These are phyloP conservation scores for Austrofundulus limnaeus DNA, from an alignment of 2,113 vertebrate species.

Conservation along the genomic window DNA sequence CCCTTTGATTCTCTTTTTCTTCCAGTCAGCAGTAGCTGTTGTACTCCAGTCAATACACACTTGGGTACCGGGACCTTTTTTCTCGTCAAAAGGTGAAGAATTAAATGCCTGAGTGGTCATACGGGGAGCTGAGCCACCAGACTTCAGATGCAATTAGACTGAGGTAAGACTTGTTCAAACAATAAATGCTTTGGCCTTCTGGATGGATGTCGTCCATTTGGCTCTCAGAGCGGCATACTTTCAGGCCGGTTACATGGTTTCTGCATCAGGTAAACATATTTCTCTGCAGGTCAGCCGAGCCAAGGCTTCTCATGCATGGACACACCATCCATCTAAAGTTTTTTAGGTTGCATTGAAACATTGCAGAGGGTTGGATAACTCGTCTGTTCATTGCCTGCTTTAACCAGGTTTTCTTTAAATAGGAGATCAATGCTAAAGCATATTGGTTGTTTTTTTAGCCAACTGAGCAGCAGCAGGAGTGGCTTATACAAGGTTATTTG, in stretches of 20 bases:
- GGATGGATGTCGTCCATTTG: slow-evolving; percentile 7
- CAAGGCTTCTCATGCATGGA: background rate
- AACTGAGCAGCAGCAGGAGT: background rate
- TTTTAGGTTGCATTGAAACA: background rate
- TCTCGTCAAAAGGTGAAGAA: slow-evolving; percentile 29
- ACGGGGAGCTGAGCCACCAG: slow-evolving; percentile 18
- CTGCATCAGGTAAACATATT: background rate
- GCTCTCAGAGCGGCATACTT: slow-evolving; percentile 3
- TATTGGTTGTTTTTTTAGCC: background rate
- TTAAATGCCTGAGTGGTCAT: slow-evolving; percentile 12
- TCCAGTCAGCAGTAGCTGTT: slow-evolving; percentile 1
- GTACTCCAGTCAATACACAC: slow-evolving; percentile 15
- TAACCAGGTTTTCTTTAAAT: background rate
- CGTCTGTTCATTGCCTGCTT: background rate
- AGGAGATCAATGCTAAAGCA: too few species aligned
- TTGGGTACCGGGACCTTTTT: slow-evolving; percentile 9
- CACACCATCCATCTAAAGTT: background rate
- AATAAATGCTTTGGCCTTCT: slow-evolving; percentile 31
- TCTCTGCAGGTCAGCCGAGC: background rate
- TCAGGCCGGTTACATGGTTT: background rate
- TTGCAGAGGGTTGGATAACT: background rate
- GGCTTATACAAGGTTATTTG: background rate
- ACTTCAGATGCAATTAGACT: slow-evolving; percentile 14
- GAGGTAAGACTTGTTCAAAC: slow-evolving; percentile 12
- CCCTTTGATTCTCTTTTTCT: slow-evolving; percentile 24